phyloP scores from a whole-genome alignment of 2,888 invertebrate genomes.

The Anorthoa munda region DNA sequence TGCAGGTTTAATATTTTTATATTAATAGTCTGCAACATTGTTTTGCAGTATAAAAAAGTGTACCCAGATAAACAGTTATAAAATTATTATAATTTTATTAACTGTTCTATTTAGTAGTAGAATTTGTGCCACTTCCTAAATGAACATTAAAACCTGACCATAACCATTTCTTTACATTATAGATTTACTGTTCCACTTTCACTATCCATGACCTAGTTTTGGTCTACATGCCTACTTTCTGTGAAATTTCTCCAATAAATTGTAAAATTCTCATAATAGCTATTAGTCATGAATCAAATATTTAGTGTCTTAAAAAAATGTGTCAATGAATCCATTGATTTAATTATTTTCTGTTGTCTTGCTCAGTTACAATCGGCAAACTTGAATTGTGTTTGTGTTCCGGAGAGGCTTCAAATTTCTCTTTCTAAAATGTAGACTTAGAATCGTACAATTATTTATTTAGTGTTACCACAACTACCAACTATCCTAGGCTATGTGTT shows the following conservation, averaged over 20 bases:
- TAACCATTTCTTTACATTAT: not conserved
- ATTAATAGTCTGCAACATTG: not conserved
- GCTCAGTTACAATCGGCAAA: not conserved
- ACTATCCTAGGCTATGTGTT: not conserved
- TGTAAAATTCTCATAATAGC: not conserved
- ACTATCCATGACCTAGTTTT: slow-evolving; percentile 46
- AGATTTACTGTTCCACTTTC: slow-evolving; percentile 36
- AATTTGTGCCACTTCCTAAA: not conserved
- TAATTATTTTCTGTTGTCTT: not conserved
- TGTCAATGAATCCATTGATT: not conserved
- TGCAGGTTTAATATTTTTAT: not conserved
- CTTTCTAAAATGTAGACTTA: not conserved
- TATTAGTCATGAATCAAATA: slow-evolving; percentile 2
- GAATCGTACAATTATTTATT: not conserved
- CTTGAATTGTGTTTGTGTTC: slow-evolving; percentile 1
- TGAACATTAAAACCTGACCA: not conserved
- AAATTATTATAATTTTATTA: too few relatives aligned
- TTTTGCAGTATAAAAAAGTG: not conserved
- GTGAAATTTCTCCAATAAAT: slow-evolving; percentile 16
- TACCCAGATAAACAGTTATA: too few relatives aligned
- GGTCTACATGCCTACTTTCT: slow-evolving; percentile 29
- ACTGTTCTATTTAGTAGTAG: not conserved
- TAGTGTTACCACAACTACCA: not conserved
- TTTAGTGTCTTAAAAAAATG: not conserved
- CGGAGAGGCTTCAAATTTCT: not conserved